These are phyloP conservation scores for Villa cingulata DNA, from an alignment of 2,888 invertebrate species.

Conservation along the genomic window DNA sequence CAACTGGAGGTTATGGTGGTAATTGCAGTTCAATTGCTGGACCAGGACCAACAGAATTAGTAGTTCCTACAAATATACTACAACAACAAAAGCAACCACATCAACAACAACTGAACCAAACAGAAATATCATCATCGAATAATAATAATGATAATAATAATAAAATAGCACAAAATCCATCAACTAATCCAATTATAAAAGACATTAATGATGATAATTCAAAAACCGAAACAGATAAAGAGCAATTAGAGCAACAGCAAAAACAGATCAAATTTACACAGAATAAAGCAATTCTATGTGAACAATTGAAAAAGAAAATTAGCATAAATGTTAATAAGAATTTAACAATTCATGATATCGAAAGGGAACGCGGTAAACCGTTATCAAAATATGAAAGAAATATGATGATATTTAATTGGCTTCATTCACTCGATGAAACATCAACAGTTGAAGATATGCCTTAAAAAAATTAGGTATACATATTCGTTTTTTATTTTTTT, in stretches of 20 bases:
- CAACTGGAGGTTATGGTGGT: neutral
- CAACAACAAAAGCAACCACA: too few species aligned
- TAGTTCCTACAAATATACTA: constrained; percentile 15
- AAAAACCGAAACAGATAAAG: neutral
- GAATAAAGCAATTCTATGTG: constrained; percentile 10
- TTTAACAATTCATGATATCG: constrained; percentile 65
- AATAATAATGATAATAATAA: neutral
- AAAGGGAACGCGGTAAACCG: constrained; percentile 68
- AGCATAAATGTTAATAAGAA: constrained; percentile 22
- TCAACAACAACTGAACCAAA: too few species aligned
- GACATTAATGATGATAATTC: constrained; percentile 6
- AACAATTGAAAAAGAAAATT: constrained; percentile 15
- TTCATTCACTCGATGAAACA: constrained; percentile 67
- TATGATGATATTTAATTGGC: constrained; percentile 92
- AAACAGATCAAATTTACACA: constrained; percentile 15
- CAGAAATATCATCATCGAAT: neutral
- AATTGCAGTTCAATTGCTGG: neutral
- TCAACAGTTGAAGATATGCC: constrained; percentile 39
- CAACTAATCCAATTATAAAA: neutral
- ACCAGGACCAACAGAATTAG: constrained; percentile 17
- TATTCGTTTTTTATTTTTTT: neutral
- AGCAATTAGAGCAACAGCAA: neutral
- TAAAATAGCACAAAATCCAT: constrained; percentile 3
- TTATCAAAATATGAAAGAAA: constrained; percentile 83
- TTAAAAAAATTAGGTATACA: constrained; percentile 6